phyloP scores from a whole-genome alignment of 37 sponge, comb jelly and placozoan species.

The Lycopodina hypogea region DNA sequence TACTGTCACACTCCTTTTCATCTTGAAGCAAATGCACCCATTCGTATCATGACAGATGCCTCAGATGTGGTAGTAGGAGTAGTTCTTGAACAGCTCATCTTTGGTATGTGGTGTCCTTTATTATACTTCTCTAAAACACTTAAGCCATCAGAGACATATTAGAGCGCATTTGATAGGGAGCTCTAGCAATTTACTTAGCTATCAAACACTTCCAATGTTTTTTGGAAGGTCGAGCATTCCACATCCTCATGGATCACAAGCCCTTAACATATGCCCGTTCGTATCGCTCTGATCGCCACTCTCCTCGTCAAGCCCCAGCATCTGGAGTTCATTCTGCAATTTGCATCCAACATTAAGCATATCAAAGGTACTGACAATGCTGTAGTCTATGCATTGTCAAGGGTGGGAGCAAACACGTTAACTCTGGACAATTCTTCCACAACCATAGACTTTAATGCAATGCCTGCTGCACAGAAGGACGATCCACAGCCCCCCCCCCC shows the following conservation, averaged over 20 bases:
- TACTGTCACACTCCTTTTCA: no score
- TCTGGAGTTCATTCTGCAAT: background rate
- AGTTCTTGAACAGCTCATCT: no score
- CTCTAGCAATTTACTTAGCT: no score
- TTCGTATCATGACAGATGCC: no score
- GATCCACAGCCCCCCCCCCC: no score
- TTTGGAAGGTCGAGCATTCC: background rate
- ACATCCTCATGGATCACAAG: background rate
- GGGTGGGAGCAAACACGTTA: background rate
- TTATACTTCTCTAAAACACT: background rate
- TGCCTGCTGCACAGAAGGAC: background rate
- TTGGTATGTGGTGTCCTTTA: no score
- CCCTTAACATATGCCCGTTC: background rate
- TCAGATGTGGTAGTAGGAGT: no score
- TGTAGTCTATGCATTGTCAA: slow-evolving; percentile 15
- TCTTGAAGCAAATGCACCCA: slow-evolving; percentile 50
- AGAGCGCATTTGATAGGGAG: background rate
- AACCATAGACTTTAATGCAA: background rate
- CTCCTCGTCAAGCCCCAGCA: background rate
- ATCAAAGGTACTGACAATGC: slow-evolving; percentile 15
- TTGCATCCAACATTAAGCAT: background rate
- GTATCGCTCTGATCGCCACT: background rate
- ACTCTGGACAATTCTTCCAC: background rate
- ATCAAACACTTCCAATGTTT: no score
- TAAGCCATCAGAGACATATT: background rate